Evolutionary conservation across 1,140 invertebrate genomes (phyloP), one percentile per base, ranked within the genome.

Genomic region (Brachionus plicatilis): DNA sequence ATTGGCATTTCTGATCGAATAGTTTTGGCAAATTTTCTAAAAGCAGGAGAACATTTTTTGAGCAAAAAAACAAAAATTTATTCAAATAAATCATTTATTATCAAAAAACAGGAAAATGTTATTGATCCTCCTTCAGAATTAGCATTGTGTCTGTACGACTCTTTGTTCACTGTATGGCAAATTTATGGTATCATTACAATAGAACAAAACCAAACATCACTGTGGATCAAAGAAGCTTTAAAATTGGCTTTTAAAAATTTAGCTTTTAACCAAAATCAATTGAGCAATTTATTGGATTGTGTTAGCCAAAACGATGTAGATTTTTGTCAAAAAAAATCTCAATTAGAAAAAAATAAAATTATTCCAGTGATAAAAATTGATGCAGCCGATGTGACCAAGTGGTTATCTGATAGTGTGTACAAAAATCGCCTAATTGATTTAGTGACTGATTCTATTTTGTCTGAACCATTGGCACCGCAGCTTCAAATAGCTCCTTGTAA

Each of bases 1-100:
- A 68, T 68, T n/a, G 66, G 66, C 12, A n/a, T 68, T 12, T 68
- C 66, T n/a, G 66, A 68, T 17, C 66, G 66, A 68, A 68, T 68
- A 33, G 66, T 68, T 68, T 17, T 68, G 5, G n/a, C 0, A 68
- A 68, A 68, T 68, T 68, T 68, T 41, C 9, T 68, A 29, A 68
- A 68, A 68, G 66, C 66, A 29, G 66, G 66, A 68, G 33, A 68
- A 14, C 12, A 68, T 33, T 68, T 68, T 68, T 33, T 68, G 24
- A 33, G 12, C 11, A 27, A 12, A n/a, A 68, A 33, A n/a, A 29
- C 29, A 68, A 68, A 68, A 68, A 41, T 33, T 68, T 68, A 14
- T 41, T 17, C 33, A 33, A 12, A 11, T n/a, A 11, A 24, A 24
- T 33, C 27, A 68, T 37, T 24, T 33, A 9, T 11, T 68, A 1